Evolutionary conservation across 2,113 vertebrate genomes (phyloP).

Genomic region (Apteryx mantelli): DNA sequence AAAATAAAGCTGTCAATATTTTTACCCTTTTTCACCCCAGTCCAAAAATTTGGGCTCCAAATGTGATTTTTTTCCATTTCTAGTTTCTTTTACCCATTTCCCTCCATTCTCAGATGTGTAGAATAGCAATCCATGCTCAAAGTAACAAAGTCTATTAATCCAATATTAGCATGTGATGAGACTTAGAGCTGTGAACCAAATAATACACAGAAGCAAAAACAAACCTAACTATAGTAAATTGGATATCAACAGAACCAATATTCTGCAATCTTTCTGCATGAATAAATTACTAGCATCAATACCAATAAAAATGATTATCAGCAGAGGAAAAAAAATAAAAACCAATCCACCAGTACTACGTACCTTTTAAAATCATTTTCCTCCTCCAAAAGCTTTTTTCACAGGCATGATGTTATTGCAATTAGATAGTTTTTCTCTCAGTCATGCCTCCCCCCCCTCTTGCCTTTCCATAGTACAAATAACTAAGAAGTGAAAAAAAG

Average conservation of each 20-base stretch:
- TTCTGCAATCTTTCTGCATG: background rate
- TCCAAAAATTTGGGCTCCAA: background rate
- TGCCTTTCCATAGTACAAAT: background rate
- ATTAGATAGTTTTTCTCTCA: background rate
- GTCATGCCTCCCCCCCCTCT: background rate
- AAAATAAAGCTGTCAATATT: background rate
- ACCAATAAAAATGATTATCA: background rate
- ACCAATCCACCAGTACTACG: background rate
- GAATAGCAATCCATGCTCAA: background rate
- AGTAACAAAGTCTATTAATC: background rate
- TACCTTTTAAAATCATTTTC: background rate
- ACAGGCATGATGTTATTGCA: background rate
- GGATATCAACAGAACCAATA: background rate
- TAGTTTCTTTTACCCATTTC: background rate
- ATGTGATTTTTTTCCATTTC: background rate
- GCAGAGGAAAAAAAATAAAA: background rate
- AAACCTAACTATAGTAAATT: background rate
- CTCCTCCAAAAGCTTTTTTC: background rate
- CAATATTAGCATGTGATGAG: background rate
- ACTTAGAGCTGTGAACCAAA: background rate
- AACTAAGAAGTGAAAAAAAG: conserved; percentile 9
- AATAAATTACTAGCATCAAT: background rate
- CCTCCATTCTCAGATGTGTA: background rate
- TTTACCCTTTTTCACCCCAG: background rate
- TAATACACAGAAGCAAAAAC: background rate